A percentile compares a stretch with the other conserved stretches of the same genome.
Conservation (phyloP, 1,140 invertebrate species). For the Triops longicaudatus region DNA sequence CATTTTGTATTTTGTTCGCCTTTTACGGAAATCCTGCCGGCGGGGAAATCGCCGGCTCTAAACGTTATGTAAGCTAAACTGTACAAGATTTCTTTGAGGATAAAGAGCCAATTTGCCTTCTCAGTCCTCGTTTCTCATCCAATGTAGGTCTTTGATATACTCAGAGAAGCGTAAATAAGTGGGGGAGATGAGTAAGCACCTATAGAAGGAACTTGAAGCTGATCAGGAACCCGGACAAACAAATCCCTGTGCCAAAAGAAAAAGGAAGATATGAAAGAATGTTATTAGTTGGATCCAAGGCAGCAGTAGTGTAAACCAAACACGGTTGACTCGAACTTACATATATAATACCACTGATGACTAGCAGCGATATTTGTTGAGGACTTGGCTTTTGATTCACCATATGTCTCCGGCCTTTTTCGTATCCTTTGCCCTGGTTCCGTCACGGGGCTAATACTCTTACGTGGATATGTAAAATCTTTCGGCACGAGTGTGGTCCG, state of each 20-base stretch:
- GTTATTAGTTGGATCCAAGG: too few species aligned
- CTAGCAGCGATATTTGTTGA: background rate
- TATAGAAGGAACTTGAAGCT: background rate
- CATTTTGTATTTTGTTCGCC: background rate
- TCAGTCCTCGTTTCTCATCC: background rate
- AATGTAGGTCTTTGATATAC: background rate
- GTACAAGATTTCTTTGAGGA: background rate
- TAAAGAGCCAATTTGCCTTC: background rate
- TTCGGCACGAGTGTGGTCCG: background rate
- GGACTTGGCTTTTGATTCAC: background rate
- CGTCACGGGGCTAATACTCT: background rate
- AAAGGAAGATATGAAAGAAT: background rate
- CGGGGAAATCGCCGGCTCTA: background rate
- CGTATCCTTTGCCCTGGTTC: background rate
- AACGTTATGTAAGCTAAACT: background rate
- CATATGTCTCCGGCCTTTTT: background rate
- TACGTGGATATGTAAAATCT: background rate
- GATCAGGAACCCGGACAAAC: background rate
- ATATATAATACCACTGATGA: background rate
- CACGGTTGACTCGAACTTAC: background rate
- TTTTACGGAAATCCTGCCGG: background rate
- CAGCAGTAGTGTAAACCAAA: too few species aligned
- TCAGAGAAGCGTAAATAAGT: background rate
- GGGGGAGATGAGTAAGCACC: background rate
- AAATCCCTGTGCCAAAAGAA: background rate